Conservation (phyloP, 2,797 vertebrate genomes). For the Chrosomus eos region DNA sequence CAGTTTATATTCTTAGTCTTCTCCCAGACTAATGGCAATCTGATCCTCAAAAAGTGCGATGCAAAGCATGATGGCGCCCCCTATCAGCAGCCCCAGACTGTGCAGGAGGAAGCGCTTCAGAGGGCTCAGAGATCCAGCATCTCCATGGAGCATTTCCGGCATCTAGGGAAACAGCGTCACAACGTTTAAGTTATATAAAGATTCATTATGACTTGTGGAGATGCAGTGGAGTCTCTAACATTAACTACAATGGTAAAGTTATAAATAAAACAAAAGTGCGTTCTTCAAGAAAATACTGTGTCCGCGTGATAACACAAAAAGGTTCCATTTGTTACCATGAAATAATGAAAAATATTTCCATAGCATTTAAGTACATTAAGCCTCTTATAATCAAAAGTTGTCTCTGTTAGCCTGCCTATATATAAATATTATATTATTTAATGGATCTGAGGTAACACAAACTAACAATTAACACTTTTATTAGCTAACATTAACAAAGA, state of each 20-base stretch:
- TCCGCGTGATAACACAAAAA: no score
- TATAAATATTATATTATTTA: no score
- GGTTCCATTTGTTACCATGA: no score
- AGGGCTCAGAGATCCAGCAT: slow-evolving; percentile 37
- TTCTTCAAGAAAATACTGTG: no score
- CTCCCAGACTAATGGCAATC: slow-evolving; percentile 65
- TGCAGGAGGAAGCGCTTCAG: slow-evolving; percentile 69
- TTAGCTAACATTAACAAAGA: no score
- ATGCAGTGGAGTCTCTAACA: not conserved
- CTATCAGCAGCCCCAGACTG: slow-evolving; percentile 78
- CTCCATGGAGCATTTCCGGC: slow-evolving; percentile 73
- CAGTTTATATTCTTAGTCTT: slow-evolving; percentile 39
- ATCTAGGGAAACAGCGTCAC: slow-evolving; percentile 66
- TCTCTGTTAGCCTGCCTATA: no score
- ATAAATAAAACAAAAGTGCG: no score
- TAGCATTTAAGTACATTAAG: no score
- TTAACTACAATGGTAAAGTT: not conserved
- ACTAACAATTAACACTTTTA: no score
- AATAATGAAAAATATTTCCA: no score
- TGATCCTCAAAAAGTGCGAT: slow-evolving; percentile 81
- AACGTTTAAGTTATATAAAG: not conserved
- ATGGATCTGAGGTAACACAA: no score
- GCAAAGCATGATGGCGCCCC: slow-evolving; percentile 78
- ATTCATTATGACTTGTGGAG: not conserved
- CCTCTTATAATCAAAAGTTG: no score